Evolutionary conservation across 2,113 vertebrate species (phyloP).

Genomic region (Mormyrus lacerda): DNA sequence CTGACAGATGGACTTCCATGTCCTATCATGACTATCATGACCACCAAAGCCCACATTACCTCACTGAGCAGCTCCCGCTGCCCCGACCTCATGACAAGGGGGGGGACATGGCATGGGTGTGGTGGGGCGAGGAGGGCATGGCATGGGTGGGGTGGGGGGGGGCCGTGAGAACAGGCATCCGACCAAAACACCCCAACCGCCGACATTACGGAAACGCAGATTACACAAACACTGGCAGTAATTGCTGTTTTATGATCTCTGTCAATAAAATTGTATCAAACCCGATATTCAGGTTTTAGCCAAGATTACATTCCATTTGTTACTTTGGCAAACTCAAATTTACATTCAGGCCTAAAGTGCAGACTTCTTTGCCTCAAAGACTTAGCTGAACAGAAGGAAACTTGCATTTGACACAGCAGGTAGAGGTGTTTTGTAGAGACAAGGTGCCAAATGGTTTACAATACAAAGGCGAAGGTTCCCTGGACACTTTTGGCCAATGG

Average conservation of each 20-base stretch:
- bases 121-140: conserved; percentile 27
- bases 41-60: conserved; percentile 63
- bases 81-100: conserved; percentile 59
- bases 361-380: background rate
- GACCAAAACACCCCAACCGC: background rate
- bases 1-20: conserved; percentile 58
- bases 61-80: conserved; percentile 54
- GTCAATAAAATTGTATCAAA: background rate
- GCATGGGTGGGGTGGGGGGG: background rate
- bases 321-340: background rate
- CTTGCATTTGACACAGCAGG: background rate
- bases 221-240: background rate
- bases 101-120: conserved; percentile 20
- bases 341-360: background rate
- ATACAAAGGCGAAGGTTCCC: background rate
- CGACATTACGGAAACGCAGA: background rate
- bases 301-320: background rate
- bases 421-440: background rate
- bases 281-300: background rate
- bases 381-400: background rate
- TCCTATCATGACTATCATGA: conserved; percentile 63
- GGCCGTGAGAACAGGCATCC: background rate
- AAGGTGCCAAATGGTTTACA: background rate
- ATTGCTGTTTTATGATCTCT: background rate
- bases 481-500: background rate